Evolutionary conservation across 2,888 invertebrate genomes (phyloP).

Genomic region (Caenorhabditis macrosperma): DNA sequence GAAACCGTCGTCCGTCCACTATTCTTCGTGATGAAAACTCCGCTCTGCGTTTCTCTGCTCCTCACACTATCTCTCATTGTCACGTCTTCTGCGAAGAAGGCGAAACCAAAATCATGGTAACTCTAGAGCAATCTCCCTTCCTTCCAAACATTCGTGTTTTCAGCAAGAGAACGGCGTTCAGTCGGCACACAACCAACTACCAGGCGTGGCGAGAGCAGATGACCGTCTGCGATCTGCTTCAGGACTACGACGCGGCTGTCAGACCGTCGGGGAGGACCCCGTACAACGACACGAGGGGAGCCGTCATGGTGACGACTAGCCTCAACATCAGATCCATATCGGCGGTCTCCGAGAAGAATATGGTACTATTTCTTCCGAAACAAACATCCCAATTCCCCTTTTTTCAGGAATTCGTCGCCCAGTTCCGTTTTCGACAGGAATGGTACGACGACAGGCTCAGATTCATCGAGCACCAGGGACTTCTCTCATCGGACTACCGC

Average conservation of each 20-base stretch:
- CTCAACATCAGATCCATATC: conserved; percentile 77
- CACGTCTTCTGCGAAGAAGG: conserved; percentile 21
- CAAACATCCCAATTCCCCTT: not conserved
- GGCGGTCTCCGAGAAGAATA: conserved; percentile 78
- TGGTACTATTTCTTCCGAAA: conserved; percentile 66
- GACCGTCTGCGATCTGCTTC: conserved; percentile 78
- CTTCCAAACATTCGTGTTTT: conserved; percentile 29
- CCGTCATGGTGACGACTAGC: conserved; percentile 75
- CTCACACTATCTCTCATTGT: conserved; percentile 21
- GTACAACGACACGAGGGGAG: conserved; percentile 74
- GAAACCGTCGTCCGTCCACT: conserved; percentile 35
- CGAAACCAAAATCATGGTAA: conserved; percentile 45
- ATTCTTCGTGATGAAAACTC: conserved; percentile 44
- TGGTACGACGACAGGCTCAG: conserved; percentile 79
- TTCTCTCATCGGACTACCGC: conserved; percentile 67
- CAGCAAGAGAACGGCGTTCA: conserved; percentile 79
- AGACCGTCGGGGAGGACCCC: conserved; percentile 76
- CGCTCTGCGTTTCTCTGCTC: conserved; percentile 38
- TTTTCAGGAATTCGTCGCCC: conserved; percentile 79
- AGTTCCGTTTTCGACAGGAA: conserved; percentile 80
- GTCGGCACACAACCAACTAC: conserved; percentile 78
- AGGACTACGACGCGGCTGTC: conserved; percentile 77
- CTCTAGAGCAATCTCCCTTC: not conserved
- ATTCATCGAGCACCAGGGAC: conserved; percentile 70
- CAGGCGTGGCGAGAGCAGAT: conserved; percentile 79